A percentile compares a stretch with the other conserved stretches of the same genome.
Conservation (phyloP, 2,113 vertebrate genomes). For the Prionailurus viverrinus region DNA sequence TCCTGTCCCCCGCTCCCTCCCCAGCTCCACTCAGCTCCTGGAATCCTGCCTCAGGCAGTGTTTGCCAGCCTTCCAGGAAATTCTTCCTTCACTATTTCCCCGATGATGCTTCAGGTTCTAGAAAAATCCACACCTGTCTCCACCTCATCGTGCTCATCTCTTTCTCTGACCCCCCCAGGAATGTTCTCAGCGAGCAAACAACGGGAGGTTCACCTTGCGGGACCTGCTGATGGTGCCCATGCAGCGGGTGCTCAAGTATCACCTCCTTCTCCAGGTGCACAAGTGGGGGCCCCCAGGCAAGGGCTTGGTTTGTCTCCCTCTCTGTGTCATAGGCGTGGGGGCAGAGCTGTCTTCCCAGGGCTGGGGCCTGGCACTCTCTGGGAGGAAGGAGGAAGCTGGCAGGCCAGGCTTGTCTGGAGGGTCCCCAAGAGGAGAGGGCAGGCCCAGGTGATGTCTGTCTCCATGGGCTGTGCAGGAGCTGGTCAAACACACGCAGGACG, state of each 20-base stretch:
- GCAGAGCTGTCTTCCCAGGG: neutral
- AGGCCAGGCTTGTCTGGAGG: neutral
- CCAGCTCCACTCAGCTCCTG: neutral
- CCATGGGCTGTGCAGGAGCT: slow-evolving; percentile 88
- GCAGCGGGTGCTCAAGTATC: slow-evolving; percentile 96
- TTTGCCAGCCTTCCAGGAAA: neutral
- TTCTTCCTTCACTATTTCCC: neutral
- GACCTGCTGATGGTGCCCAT: slow-evolving; percentile 97
- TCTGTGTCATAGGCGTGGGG: accelerated
- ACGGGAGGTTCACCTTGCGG: slow-evolving; percentile 93
- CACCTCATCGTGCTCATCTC: neutral
- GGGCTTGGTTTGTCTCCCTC: accelerated
- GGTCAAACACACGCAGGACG: slow-evolving; percentile 91
- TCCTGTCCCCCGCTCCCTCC: neutral
- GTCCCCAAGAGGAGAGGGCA: neutral
- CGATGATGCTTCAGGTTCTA: neutral
- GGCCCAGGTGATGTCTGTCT: neutral
- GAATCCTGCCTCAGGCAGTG: neutral
- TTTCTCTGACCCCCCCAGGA: slow-evolving; percentile 85
- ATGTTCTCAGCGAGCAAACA: slow-evolving; percentile 95
- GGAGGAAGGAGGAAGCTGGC: neutral
- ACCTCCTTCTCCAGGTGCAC: slow-evolving; percentile 90
- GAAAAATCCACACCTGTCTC: neutral
- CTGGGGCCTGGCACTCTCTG: neutral
- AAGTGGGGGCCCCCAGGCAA: accelerated